phyloP scores from a whole-genome alignment of 1,140 invertebrate species.

The Thaumatotibia leucotreta region DNA sequence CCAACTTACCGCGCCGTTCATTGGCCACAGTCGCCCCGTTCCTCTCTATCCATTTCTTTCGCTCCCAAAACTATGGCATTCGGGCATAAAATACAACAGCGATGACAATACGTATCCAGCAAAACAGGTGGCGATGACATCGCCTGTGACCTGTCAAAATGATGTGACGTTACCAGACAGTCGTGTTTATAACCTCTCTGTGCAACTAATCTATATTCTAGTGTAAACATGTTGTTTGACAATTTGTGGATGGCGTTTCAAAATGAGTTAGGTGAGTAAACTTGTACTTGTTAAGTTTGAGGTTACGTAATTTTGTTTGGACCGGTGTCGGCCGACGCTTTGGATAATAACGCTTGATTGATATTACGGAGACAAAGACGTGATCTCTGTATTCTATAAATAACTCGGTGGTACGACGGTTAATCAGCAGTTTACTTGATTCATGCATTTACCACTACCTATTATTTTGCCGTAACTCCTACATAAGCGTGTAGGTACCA shows the following conservation, averaged over 20 bases:
- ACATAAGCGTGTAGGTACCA: not conserved
- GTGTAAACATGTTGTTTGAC: conserved; percentile 38
- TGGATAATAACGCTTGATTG: conserved; percentile 40
- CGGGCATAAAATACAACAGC: conserved; percentile 35
- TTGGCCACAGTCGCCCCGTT: conserved; percentile 60
- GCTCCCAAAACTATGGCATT: conserved; percentile 58
- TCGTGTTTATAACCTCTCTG: conserved; percentile 51
- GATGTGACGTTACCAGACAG: conserved; percentile 49
- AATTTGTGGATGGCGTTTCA: conserved; percentile 47
- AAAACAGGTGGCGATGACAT: conserved; percentile 47
- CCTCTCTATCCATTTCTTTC: conserved; percentile 33
- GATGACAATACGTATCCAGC: conserved; percentile 38
- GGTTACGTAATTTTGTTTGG: conserved; percentile 57
- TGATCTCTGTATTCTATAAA: conserved; percentile 73
- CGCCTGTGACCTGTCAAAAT: conserved; percentile 63
- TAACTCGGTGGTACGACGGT: conserved; percentile 62
- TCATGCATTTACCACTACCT: conserved; percentile 29
- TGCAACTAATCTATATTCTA: conserved; percentile 36
- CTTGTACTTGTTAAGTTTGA: conserved; percentile 36
- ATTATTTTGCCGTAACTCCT: conserved; percentile 21
- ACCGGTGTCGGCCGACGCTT: conserved; percentile 27
- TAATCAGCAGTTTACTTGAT: conserved; percentile 68
- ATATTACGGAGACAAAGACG: conserved; percentile 68
- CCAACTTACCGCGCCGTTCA: conserved; percentile 56
- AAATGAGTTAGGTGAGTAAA: conserved; percentile 47